A percentile compares a stretch with the other conserved stretches of the same genome.
phyloP scores from a whole-genome alignment of 1,140 invertebrate genomes.

The Cryptotermes secundus region DNA sequence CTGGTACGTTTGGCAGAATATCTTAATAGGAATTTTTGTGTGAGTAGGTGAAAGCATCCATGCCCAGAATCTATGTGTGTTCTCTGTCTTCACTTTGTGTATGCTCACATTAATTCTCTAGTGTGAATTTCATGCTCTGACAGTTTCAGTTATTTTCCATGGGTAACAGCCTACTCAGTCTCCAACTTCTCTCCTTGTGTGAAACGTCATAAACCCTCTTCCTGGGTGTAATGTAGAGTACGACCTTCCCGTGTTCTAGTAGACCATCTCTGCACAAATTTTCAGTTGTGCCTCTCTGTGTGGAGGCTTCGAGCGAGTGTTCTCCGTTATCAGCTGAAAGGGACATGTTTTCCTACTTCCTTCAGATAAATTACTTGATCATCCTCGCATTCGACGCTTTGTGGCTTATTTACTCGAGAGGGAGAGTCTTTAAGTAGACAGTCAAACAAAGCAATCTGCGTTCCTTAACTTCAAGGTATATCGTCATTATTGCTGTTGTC shows the following conservation, averaged over 20 bases:
- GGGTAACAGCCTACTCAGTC: background rate
- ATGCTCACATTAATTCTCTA: background rate
- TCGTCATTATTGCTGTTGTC: too few species aligned
- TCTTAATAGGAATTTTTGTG: background rate
- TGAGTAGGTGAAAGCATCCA: background rate
- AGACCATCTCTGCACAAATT: background rate
- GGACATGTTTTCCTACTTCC: too few species aligned
- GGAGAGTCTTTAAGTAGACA: too few species aligned
- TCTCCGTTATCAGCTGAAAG: background rate
- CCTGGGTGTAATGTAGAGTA: background rate
- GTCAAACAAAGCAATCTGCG: too few species aligned
- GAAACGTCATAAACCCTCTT: background rate
- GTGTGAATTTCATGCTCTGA: conserved; percentile 7
- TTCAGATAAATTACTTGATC: too few species aligned
- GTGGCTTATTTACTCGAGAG: too few species aligned
- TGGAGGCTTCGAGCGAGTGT: background rate
- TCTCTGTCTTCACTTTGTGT: background rate
- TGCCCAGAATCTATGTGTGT: background rate
- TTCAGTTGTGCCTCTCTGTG: background rate
- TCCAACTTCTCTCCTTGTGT: background rate
- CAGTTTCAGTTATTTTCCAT: background rate
- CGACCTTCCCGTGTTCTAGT: background rate
- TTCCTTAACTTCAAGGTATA: too few species aligned
- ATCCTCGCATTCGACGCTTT: too few species aligned
- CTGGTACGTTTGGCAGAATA: background rate